phyloP scores from a whole-genome alignment of 2,888 invertebrate species.

The Prosopocoilus inquinatus region DNA sequence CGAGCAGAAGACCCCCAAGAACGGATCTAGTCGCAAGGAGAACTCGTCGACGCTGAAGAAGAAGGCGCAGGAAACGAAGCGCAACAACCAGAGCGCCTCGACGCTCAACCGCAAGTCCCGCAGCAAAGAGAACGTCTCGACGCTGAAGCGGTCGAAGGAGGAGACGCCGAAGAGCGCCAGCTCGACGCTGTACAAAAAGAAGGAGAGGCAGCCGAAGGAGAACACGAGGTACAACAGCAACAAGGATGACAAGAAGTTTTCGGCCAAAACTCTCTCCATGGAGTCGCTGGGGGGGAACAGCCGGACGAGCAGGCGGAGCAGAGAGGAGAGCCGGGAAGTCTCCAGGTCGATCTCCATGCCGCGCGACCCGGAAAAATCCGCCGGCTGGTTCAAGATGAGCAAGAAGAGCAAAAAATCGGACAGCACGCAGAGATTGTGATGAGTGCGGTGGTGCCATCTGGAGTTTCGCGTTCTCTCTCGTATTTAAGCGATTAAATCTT shows the following conservation, averaged over 20 bases:
- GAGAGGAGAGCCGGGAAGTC: conserved; percentile 50
- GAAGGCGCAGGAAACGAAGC: conserved; percentile 53
- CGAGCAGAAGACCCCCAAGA: conserved; percentile 42
- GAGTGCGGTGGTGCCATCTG: conserved; percentile 22
- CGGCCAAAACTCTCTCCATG: conserved; percentile 61
- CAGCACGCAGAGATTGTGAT: conserved; percentile 43
- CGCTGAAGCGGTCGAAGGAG: conserved; percentile 41
- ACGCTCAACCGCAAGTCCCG: conserved; percentile 52
- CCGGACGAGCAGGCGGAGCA: conserved; percentile 36
- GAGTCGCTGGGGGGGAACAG: conserved; percentile 60
- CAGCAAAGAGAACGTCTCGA: conserved; percentile 47
- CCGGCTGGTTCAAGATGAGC: conserved; percentile 69
- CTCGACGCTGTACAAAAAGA: conserved; percentile 48
- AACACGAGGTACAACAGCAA: conserved; percentile 45
- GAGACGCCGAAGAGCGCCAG: conserved; percentile 40
- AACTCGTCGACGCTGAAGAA: conserved; percentile 47
- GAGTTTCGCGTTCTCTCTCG: conserved; percentile 17
- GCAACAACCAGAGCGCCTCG: conserved; percentile 40
- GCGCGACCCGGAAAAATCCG: conserved; percentile 67
- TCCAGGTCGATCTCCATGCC: conserved; percentile 71
- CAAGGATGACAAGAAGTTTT: conserved; percentile 41
- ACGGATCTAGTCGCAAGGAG: conserved; percentile 43
- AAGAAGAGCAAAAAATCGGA: conserved; percentile 52
- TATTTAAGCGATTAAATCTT: conserved; percentile 20
- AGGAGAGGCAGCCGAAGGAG: conserved; percentile 52